Conservation (phyloP, 2,797 vertebrate species). For the Phoebastria nigripes region DNA sequence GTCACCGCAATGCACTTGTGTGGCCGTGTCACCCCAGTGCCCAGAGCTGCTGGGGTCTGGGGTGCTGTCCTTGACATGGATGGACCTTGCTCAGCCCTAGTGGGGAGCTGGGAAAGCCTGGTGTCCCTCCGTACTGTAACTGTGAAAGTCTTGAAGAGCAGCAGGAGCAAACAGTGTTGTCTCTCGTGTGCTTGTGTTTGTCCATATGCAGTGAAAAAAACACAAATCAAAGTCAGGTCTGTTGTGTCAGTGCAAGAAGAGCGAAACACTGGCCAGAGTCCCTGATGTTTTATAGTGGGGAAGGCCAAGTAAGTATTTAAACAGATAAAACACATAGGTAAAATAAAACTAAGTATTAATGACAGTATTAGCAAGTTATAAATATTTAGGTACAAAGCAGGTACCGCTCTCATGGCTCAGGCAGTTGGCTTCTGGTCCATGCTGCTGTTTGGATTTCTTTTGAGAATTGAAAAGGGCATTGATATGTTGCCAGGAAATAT, state of each 20-base stretch:
- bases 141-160: not conserved
- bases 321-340: not conserved
- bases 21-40: not conserved
- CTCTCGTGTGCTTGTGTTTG: not conserved
- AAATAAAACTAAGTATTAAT: not conserved
- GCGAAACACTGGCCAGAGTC: not conserved
- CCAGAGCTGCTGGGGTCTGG: not conserved
- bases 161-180: not conserved
- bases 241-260: not conserved
- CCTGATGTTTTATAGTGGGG: not conserved
- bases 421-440: not conserved
- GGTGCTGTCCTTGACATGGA: not conserved
- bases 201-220: not conserved
- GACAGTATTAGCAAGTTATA: not conserved
- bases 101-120: not conserved
- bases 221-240: not conserved
- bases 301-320: not conserved
- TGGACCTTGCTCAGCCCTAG: not conserved
- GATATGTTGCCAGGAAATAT: slow-evolving; percentile 59
- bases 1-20: fast-evolving
- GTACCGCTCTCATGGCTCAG: not conserved
- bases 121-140: fast-evolving
- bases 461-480: slow-evolving; percentile 48
- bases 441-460: slow-evolving; percentile 23
- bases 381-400: slow-evolving; percentile 22